These are phyloP conservation scores for Cetonia aurata DNA, from an alignment of 2,888 invertebrate genomes.

Conservation along the genomic window DNA sequence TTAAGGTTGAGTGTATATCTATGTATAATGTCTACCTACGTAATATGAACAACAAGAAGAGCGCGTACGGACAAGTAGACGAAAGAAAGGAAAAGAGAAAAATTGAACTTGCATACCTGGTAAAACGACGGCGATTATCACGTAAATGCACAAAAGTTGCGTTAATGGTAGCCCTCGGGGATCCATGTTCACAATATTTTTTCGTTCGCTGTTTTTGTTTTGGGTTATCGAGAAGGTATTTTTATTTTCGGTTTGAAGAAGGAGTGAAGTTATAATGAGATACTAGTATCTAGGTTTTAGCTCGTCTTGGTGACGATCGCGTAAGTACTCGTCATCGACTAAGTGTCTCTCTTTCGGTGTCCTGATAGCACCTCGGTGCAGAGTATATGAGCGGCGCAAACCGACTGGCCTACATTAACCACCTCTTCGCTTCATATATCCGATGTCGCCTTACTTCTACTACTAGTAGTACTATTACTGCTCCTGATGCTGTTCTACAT, in stretches of 20 bases:
- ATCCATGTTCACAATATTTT: conserved; percentile 35
- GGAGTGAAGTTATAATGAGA: not conserved
- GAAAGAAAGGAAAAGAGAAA: conserved; percentile 9
- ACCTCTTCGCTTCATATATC: conserved; percentile 55
- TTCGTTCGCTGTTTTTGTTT: no score
- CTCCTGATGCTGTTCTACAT: conserved; percentile 6
- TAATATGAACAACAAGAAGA: not conserved
- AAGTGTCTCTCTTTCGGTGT: conserved; percentile 35
- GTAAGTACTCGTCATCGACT: conserved; percentile 37
- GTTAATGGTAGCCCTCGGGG: conserved; percentile 45
- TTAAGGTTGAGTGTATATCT: not conserved
- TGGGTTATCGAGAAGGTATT: not conserved
- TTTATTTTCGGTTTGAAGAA: not conserved
- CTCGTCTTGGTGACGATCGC: conserved; percentile 24
- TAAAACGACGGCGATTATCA: conserved; percentile 54
- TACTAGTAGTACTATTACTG: conserved; percentile 22
- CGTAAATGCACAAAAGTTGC: conserved; percentile 55
- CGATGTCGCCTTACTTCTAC: conserved; percentile 40
- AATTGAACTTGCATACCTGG: conserved; percentile 53
- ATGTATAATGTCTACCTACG: not conserved
- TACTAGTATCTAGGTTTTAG: not conserved
- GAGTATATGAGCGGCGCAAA: conserved; percentile 56
- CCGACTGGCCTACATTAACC: conserved; percentile 62
- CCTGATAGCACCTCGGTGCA: conserved; percentile 42
- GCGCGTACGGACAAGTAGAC: not conserved